A percentile compares a stretch with the other conserved stretches of the same genome.
Conservation (phyloP, 1,140 invertebrate species). For the Camponotus pennsylvanicus region DNA sequence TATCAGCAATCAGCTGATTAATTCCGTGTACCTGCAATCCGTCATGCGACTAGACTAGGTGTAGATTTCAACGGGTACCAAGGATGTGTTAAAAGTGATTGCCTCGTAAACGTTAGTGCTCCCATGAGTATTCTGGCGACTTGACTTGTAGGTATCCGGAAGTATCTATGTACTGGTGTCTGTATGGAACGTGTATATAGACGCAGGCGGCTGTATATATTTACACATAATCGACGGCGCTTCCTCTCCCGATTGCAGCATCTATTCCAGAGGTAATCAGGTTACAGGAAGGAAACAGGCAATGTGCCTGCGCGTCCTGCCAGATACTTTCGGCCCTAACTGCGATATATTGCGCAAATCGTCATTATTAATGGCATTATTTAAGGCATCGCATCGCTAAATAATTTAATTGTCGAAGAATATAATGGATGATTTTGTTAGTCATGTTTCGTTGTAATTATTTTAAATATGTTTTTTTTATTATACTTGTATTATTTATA, state of each 20-base stretch:
- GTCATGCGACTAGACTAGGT: neutral
- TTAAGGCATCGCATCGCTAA: conserved; percentile 13
- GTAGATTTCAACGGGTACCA: conserved; percentile 33
- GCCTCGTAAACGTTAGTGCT: conserved; percentile 77
- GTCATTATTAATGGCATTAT: conserved; percentile 30
- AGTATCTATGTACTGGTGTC: conserved; percentile 26
- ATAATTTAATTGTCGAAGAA: conserved; percentile 41
- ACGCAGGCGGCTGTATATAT: conserved; percentile 17
- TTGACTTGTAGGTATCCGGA: conserved; percentile 75
- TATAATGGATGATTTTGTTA: neutral
- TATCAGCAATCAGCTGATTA: neutral
- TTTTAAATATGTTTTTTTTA: neutral
- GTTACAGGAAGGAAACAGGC: conserved; percentile 71
- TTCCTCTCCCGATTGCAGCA: conserved; percentile 77
- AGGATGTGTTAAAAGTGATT: conserved; percentile 68
- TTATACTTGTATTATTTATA: neutral
- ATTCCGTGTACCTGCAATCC: neutral
- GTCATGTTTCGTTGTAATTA: neutral
- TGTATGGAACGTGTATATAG: conserved; percentile 3
- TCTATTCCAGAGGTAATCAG: conserved; percentile 78
- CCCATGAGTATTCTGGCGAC: conserved; percentile 69
- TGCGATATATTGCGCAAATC: conserved; percentile 46
- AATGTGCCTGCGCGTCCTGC: conserved; percentile 51
- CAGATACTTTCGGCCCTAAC: conserved; percentile 39
- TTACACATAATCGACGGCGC: conserved; percentile 63